phyloP scores from a whole-genome alignment of 2,888 invertebrate species.

The Eudemis profundana region DNA sequence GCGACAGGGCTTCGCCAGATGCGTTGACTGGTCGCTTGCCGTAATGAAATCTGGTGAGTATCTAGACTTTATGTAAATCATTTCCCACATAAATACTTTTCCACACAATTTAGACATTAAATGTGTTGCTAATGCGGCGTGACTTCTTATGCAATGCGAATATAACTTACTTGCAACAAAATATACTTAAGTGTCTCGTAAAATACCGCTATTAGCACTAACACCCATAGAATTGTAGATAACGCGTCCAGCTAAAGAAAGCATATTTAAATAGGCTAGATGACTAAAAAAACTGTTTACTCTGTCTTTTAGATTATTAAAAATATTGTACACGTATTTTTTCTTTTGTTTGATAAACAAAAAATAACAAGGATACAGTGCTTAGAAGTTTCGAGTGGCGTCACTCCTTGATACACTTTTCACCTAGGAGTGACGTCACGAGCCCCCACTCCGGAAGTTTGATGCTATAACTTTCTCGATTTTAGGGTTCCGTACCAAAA shows the following conservation, averaged over 20 bases:
- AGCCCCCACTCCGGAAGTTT: too few relatives aligned
- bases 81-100: not conserved
- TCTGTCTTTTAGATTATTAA: too few relatives aligned
- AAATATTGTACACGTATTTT: too few relatives aligned
- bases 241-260: slow-evolving; percentile 5
- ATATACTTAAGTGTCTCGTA: slow-evolving; percentile 3
- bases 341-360: too few relatives aligned
- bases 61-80: not conserved
- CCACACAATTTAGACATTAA: not conserved
- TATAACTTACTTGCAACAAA: slow-evolving; percentile 6
- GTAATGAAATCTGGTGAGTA: slow-evolving; percentile 77
- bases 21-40: slow-evolving; percentile 84
- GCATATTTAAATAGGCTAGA: not conserved
- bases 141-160: slow-evolving; percentile 33
- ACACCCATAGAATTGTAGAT: slow-evolving; percentile 4
- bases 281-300: too few relatives aligned
- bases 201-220: not conserved
- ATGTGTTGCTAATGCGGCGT: slow-evolving; percentile 12
- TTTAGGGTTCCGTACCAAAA: too few relatives aligned
- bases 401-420: too few relatives aligned
- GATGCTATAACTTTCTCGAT: too few relatives aligned
- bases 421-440: too few relatives aligned
- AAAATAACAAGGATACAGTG: too few relatives aligned
- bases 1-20: slow-evolving; percentile 96
- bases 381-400: too few relatives aligned